Evolutionary conservation across 1,140 invertebrate species (phyloP).

Genomic region (Diuraphis noxia): DNA sequence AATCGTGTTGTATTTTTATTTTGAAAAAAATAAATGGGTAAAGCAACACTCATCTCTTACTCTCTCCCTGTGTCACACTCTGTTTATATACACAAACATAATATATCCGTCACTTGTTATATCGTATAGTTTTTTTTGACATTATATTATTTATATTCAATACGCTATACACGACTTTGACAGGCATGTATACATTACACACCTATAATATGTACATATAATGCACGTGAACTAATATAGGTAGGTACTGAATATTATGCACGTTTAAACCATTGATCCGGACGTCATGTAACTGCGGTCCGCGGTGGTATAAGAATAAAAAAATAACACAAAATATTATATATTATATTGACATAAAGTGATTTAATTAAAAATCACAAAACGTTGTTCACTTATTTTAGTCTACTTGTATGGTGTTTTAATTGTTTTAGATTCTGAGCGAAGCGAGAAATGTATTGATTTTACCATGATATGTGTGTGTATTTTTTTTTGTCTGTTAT

Average conservation of each 20-base stretch:
- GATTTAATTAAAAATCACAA: neutral
- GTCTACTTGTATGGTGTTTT: neutral
- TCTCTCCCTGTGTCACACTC: neutral
- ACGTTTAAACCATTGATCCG: neutral
- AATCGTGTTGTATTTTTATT: neutral
- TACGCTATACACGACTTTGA: neutral
- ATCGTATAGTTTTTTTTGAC: neutral
- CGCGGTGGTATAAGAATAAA: neutral
- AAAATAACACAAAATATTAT: neutral
- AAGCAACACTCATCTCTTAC: neutral
- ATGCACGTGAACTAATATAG: neutral
- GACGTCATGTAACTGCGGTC: neutral
- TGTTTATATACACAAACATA: neutral
- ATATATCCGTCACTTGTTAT: neutral
- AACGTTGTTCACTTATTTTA: neutral
- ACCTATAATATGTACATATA: neutral
- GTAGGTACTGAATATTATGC: neutral
- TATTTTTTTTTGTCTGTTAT: too few relatives aligned
- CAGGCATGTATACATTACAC: neutral
- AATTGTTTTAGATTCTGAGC: too few relatives aligned
- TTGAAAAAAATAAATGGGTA: neutral
- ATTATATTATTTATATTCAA: constrained; percentile 5
- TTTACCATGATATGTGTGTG: too few relatives aligned
- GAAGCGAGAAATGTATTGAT: too few relatives aligned
- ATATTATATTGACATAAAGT: neutral